Evolutionary conservation across 92 coral and sea anemone genomes (phyloP), one percentile per base, ranked within the genome.

Genomic region (Phymanthus crucifer): DNA sequence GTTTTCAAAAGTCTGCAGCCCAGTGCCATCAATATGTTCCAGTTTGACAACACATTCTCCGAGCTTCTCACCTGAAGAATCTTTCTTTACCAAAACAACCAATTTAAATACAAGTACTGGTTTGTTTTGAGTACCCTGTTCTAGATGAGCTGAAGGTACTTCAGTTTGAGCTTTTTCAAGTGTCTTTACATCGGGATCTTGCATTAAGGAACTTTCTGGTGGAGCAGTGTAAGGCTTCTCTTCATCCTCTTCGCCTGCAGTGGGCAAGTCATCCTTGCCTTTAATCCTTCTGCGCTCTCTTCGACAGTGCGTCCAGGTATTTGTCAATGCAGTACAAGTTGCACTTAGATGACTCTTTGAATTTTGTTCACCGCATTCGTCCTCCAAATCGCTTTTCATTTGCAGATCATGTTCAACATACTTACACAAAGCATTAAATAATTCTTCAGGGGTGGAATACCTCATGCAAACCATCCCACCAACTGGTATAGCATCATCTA

Each of bases 281-380:
- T 57, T 78, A 24, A 68, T 72, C 80, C 76, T 89, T 46, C 91
- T 83, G 17, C 93, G 69, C 74, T 92, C 93, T 73, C 90, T 85
- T 14, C 97, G 84, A 46, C 88, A 76, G 61, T 89, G 88, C 32
- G 93, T 90, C 97, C 97, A 92, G 27, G 97, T 92, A 81, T 89
- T 92, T 19, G 81, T 76, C 72, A 31, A 77, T 23, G 97, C 97
- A 34, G 90, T 92, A 58, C 91, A 92, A 12, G 69, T 40, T 3
- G 84, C 90, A 80, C 58, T 77, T 69, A 58, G 36, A 38, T 34
- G 21, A 13, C 24, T 73, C 6, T 24, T 57, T 43, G 77, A 36
- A 29, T 74, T 3, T 29, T 61, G 66, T 2, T 54, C 29, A 6
- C 40, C 71, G 7, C 27, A 35, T 16, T 61, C 37, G 46, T 33